A percentile compares a stretch with the other conserved stretches of the same genome.
These are phyloP conservation scores for Chromoteleia sp. DNA, from an alignment of 2,888 invertebrate genomes.

Conservation along the genomic window DNA sequence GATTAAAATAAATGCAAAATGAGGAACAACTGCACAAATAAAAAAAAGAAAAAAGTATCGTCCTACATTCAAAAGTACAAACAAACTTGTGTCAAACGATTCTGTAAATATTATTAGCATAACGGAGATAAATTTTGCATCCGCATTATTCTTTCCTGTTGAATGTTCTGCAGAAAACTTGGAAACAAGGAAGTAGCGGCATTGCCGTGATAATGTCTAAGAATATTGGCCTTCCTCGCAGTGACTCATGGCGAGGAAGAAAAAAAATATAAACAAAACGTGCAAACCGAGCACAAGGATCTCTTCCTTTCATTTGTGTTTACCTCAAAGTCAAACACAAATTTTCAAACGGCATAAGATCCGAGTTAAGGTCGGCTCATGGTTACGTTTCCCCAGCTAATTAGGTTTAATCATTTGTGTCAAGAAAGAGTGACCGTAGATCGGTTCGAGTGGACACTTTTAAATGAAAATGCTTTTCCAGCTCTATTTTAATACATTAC, in stretches of 20 bases:
- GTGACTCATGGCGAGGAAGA: constrained; percentile 43
- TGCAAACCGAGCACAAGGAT: constrained; percentile 44
- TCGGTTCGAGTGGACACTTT: not conserved
- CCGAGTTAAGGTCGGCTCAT: constrained; percentile 45
- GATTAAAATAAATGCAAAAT: not conserved
- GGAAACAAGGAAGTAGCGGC: constrained; percentile 41
- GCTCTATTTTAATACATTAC: not conserved
- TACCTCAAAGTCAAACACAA: constrained; percentile 39
- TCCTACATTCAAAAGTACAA: not conserved
- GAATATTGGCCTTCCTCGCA: constrained; percentile 54
- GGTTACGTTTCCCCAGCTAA: constrained; percentile 24
- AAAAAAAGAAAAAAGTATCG: not conserved
- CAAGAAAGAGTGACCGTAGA: constrained; percentile 12
- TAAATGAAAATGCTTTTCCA: not conserved
- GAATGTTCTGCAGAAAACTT: constrained; percentile 7
- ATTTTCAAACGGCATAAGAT: constrained; percentile 14
- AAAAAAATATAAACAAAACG: constrained; percentile 47
- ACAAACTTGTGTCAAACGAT: constrained; percentile 19
- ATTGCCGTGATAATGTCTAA: constrained; percentile 45
- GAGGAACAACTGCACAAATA: too few species aligned
- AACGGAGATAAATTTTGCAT: constrained; percentile 33
- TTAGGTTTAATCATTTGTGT: constrained; percentile 33
- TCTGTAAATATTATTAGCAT: constrained; percentile 44
- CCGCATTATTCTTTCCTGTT: constrained; percentile 29
- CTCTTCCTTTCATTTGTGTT: constrained; percentile 43